Conservation (phyloP, 2,888 invertebrate genomes). For the Himalopsyche tibetana region DNA sequence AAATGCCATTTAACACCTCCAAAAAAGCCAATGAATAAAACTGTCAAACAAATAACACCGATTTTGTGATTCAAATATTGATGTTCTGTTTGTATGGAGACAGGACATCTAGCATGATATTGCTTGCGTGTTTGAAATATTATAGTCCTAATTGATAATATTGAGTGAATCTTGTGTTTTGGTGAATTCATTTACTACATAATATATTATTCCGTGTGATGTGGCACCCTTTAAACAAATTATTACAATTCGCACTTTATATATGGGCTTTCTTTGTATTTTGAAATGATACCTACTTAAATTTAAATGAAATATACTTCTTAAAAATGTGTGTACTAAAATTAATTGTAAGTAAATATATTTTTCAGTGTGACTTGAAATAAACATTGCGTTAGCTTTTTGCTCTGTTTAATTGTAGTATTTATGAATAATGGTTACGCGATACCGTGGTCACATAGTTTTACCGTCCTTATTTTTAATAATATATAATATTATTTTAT, state of each 20-base stretch:
- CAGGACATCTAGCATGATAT: no score
- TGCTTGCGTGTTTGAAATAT: no score
- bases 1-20: no score
- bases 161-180: no score
- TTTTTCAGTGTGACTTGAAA: slow-evolving; percentile 35
- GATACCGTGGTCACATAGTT: neutral
- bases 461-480: neutral
- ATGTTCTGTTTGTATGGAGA: no score
- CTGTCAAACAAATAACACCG: no score
- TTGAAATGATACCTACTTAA: neutral
- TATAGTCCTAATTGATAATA: no score
- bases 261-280: slow-evolving; percentile 46
- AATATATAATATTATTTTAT: no score
- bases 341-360: slow-evolving; percentile 44
- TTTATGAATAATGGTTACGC: neutral
- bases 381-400: neutral
- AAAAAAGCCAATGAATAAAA: no score
- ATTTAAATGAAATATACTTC: slow-evolving; percentile 13
- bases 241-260: slow-evolving; percentile 28
- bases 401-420: slow-evolving; percentile 14
- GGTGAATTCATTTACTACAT: no score
- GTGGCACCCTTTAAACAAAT: slow-evolving; percentile 28
- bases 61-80: no score
- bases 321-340: slow-evolving; percentile 43
- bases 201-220: slow-evolving; percentile 14